These are phyloP conservation scores for Maconellicoccus hirsutus DNA, from an alignment of 1,140 invertebrate genomes.

Conservation along the genomic window DNA sequence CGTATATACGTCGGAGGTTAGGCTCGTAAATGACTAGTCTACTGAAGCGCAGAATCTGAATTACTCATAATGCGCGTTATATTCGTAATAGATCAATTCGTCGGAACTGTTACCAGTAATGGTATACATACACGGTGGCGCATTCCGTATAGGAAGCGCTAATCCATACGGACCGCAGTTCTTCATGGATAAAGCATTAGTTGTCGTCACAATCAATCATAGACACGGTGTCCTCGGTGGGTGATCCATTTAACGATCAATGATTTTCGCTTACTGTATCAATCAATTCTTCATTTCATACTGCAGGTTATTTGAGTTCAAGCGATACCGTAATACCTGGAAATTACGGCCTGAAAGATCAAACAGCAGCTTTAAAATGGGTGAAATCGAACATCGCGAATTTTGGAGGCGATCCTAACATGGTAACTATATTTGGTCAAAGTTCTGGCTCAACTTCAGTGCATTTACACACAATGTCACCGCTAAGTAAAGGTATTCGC, in stretches of 20 bases:
- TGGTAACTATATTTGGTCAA: neutral
- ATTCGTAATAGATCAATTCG: neutral
- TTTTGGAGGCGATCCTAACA: slow-evolving; percentile 8
- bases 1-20: slow-evolving; percentile 22
- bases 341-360: neutral
- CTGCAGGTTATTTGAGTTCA: neutral
- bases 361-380: neutral
- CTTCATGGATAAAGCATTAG: slow-evolving; percentile 56
- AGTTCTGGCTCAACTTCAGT: neutral
- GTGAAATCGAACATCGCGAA: neutral
- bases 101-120: slow-evolving; percentile 39
- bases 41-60: neutral
- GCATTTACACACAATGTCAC: slow-evolving; percentile 1
- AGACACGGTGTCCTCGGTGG: slow-evolving; percentile 49
- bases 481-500: neutral
- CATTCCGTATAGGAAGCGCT: slow-evolving; percentile 42
- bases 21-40: neutral
- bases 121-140: slow-evolving; percentile 53
- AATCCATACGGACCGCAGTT: slow-evolving; percentile 48
- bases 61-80: neutral
- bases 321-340: neutral
- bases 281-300: too few relatives aligned
- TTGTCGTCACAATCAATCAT: slow-evolving; percentile 69
- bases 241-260: neutral
- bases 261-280: too few relatives aligned